Evolutionary conservation across 1,140 invertebrate species (phyloP), one percentile per base, ranked within the genome.

Genomic region (Coelopa frigida): DNA sequence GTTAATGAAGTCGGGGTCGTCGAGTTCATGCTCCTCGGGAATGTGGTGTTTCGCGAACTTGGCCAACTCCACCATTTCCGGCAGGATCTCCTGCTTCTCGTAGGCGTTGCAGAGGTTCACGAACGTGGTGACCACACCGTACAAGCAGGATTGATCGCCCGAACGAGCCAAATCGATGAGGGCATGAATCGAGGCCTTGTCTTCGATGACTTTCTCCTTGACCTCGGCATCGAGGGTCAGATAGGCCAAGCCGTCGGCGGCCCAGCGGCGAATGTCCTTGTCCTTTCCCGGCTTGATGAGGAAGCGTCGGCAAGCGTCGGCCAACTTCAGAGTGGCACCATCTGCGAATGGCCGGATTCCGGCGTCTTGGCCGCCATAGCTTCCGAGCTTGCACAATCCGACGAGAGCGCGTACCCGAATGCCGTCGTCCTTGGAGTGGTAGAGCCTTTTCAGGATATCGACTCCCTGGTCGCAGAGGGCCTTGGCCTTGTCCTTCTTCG

Each of bases 31-130:
- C 57, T 96, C 89, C 71, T 99, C 91, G 5, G 97, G 97, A 54
- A 99, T 88, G 71, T 99, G 96, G 68, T 99, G 95, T 71, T 99
- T 99, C 1, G 97, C 90, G 73, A 98, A 99, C 71, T 99, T 97
- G 0, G 97, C 97, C 43, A 99, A 71, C 71, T 99, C 94, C 5
- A 98, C 56, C 85, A 99, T 85, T 75, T 99, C 97, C 5, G 95
- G 94, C 54, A 94, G 79, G 0, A 98, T 72, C 71, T 99, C 95
- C 70, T 97, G 90, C 70, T 97, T 98, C 46, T 99, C 96, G 61
- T 98, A 98, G 5, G 93, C 91, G 73, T 99, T 99, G 55, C 90
- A 92, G 4, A 98, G 72, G 72, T 99, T 99, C 0, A 98, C 94
- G 48, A 99, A 79, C 11, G 94, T 92, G 3, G 92, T 94, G 0